Evolutionary conservation across 2,113 vertebrate genomes (phyloP), one percentile per base, ranked within the genome.

Genomic region (Aegithalos caudatus): DNA sequence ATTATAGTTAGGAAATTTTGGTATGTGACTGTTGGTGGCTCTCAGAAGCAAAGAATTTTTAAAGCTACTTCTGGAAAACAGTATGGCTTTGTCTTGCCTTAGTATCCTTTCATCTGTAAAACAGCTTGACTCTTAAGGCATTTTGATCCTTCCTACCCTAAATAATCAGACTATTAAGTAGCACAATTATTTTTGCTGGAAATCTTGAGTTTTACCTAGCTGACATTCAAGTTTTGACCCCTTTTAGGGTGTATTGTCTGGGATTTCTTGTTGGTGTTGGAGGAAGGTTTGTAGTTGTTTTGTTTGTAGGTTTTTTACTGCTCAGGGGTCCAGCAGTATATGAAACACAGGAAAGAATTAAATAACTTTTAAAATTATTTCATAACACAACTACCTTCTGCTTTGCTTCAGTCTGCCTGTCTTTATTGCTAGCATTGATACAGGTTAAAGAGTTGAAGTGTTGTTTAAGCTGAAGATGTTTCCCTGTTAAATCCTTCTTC

Each of bases 71-170:
- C 2, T 5, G 47, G 67, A 44, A 78, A 95, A 94, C 38, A 82
- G 33, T 77, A 40, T 51, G 35, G 74, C 90, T 90, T 95, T 95
- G 90, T 95, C 50, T 93, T 90, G 77, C 56, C 12, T 35, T 22
- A 14, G 47, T 82, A 56, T 62, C 31, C 40, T 93, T 87, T 71
- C 37, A 67, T 37, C 31, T 85, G 74, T 28, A 65, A 87, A 87
- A 1, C 35, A 76, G 16, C 84, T 69, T 67, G 61, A 61, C 58
- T 82, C 33, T 77, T 86, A 56, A 86, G 76, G 57, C 20, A 71
- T 93, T 86, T 90, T 88, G 40, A 83, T 78, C 74, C 56, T 84
- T 84, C 50, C 65, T 86, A 25, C 23, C 31, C 29, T 77, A 20
- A 77, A 66, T 84, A 94, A 76, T 70, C 64, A 81, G 50, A 56